Percentiles rank a stretch among this genome's conserved stretches.
phyloP scores from a whole-genome alignment of 2,888 invertebrate species.

The Tribolium freemani region DNA sequence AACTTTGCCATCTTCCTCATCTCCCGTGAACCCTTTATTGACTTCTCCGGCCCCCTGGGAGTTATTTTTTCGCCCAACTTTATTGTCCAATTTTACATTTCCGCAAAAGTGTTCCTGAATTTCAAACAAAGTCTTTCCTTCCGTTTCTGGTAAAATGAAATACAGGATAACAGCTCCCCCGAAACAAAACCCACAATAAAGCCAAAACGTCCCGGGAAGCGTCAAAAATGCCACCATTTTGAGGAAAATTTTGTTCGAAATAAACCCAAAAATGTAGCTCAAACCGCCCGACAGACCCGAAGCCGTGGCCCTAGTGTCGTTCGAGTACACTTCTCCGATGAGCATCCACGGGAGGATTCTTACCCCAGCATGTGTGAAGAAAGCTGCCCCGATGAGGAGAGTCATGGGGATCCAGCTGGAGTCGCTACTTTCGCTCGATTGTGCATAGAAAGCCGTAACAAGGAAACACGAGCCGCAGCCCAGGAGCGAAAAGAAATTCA shows the following conservation, averaged over 20 bases:
- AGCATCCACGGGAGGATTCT: constrained; percentile 84
- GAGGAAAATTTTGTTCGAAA: constrained; percentile 81
- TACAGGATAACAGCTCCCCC: constrained; percentile 75
- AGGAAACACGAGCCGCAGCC: constrained; percentile 78
- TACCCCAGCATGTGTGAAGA: constrained; percentile 79
- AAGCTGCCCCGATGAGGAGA: constrained; percentile 77
- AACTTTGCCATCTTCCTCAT: constrained; percentile 1
- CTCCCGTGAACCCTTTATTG: constrained; percentile 21
- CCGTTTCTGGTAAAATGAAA: constrained; percentile 83
- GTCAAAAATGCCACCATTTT: constrained; percentile 74
- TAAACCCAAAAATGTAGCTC: constrained; percentile 81
- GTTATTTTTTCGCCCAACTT: constrained; percentile 4
- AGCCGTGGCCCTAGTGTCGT: constrained; percentile 77
- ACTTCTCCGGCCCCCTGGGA: background rate
- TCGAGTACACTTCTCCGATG: constrained; percentile 82
- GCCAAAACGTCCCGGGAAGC: constrained; percentile 79
- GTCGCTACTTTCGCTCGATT: constrained; percentile 43
- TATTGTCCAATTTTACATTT: constrained; percentile 61
- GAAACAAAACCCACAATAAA: constrained; percentile 76
- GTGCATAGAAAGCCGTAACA: constrained; percentile 73
- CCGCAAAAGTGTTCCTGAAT: constrained; percentile 79
- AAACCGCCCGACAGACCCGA: constrained; percentile 80
- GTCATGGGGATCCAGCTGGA: constrained; percentile 77
- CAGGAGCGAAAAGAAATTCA: constrained; percentile 77
- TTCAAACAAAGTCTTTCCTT: constrained; percentile 79